Evolutionary conservation across 2,888 invertebrate species (phyloP), one percentile per base, ranked within the genome.

Genomic region (Eristalinus sepulchralis): DNA sequence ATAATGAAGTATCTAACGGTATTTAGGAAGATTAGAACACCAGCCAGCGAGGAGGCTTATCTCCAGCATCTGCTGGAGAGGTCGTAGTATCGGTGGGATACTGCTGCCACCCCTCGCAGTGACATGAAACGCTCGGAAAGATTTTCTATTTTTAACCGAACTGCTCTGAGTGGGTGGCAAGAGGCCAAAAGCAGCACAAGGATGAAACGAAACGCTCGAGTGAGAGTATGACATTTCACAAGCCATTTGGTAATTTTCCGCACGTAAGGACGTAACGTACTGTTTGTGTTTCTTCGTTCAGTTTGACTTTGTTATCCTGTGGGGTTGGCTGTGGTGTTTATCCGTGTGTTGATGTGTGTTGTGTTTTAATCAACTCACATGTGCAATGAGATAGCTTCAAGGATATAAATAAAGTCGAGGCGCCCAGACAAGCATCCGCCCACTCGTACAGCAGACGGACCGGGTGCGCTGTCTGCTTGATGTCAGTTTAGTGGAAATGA

Each of bases 1-100:
- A 86, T 83, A 86, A 86, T 86, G 86, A 86, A 86, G 83, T 83
- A 79, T 86, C 83, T 83, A 86, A 83, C 86, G 78, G 83, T 86
- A 83, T 86, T 79, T 86, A 86, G 78, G 73, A 55, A 83, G 86
- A 86, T 86, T 83, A 86, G 66, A 75, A 66, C 81, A 68, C 76
- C 81, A 81, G 80, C 71, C 55, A 66, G 47, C 17, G 39, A n/a
- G 39, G 3, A 39, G 59, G 20, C 39, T n/a, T 39, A 39, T 39
- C 39, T 39, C 39, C n/a, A 17, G 17, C 17, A 47, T 47, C 47
- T 47, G 17, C n/a, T 8, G n/a, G 17, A 17, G 47, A 2, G 47
- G 47, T 47, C 39, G 39, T 11, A 39, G 39, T 11, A 39, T 13
- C 13, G 39, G n/a, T 47, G 39, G 39, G n/a, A 39, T 11, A 59